Percentiles rank a stretch among this genome's conserved stretches.
Conservation (phyloP, 2,888 invertebrate genomes). For the Drosophila niveifrons region DNA sequence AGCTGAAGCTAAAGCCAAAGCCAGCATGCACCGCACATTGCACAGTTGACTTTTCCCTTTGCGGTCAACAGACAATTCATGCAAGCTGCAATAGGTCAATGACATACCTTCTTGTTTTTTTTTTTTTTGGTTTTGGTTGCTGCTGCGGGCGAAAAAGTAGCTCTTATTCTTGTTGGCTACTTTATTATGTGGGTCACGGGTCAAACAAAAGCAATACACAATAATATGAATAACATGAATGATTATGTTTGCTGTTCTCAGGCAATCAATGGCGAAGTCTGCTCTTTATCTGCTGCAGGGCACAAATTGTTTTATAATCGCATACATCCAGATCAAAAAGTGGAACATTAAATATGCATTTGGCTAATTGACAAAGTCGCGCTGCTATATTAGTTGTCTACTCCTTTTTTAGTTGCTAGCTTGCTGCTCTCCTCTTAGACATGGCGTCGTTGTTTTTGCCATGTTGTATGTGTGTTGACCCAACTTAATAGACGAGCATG, state of each 20-base stretch:
- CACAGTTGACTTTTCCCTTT: conserved; percentile 38
- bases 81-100: conserved; percentile 60
- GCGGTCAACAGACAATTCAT: conserved; percentile 40
- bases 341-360: conserved; percentile 31
- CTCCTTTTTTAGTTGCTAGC: conserved; percentile 11
- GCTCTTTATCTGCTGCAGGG: neutral
- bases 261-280: conserved; percentile 16
- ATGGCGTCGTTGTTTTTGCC: conserved; percentile 13
- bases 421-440: conserved; percentile 46
- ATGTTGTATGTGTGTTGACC: conserved; percentile 83
- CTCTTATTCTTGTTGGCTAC: conserved; percentile 19
- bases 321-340: neutral
- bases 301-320: conserved; percentile 28
- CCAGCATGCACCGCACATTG: conserved; percentile 43
- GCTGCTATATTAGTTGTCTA: conserved; percentile 1
- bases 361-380: conserved; percentile 54
- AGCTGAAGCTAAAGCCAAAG: neutral
- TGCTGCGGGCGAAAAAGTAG: conserved; percentile 60
- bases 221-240: conserved; percentile 45
- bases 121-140: conserved; percentile 5
- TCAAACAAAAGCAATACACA: conserved; percentile 61
- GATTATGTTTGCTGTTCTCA: conserved; percentile 7
- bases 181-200: conserved; percentile 74
- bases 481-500: conserved; percentile 86
- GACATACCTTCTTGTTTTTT: conserved; percentile 53